These are phyloP conservation scores for human DNA, from an alignment of 2,113 vertebrate species.

Conservation along the genomic window DNA sequence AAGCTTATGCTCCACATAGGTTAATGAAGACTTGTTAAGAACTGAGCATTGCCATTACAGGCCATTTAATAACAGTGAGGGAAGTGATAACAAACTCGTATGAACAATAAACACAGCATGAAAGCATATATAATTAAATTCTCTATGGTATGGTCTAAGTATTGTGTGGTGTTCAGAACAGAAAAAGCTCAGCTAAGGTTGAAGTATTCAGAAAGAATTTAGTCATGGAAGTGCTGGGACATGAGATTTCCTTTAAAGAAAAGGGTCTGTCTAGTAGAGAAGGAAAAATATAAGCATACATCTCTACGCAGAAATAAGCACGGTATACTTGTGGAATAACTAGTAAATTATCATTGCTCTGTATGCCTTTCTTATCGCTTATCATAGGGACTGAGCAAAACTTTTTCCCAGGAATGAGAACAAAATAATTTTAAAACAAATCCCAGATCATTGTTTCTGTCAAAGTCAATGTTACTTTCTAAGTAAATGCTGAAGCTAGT, in stretches of 20 bases:
- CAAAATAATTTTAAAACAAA: conserved; percentile 35
- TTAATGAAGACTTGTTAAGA: neutral
- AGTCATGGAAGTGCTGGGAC: neutral
- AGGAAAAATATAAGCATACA: neutral
- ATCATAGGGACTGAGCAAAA: neutral
- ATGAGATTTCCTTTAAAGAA: neutral
- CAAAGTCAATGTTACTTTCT: conserved; percentile 50
- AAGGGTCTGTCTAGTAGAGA: neutral
- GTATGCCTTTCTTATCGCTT: neutral
- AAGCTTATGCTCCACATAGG: neutral
- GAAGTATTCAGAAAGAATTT: neutral
- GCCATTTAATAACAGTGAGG: neutral
- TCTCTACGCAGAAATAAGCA: neutral
- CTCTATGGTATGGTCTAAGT: neutral
- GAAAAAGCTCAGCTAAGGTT: neutral
- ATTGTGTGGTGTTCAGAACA: neutral
- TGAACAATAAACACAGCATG: neutral
- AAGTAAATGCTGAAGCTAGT: conserved; percentile 55
- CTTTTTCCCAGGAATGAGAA: neutral
- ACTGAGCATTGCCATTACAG: neutral
- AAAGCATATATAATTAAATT: neutral
- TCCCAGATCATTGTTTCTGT: conserved; percentile 65
- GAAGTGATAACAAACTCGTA: neutral
- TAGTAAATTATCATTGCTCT: neutral
- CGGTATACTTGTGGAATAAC: neutral